Evolutionary conservation across 37 sponge, comb jelly and placozoan genomes (phyloP), one percentile per base, ranked within the genome.

Genomic region (Axinella damicornis): DNA sequence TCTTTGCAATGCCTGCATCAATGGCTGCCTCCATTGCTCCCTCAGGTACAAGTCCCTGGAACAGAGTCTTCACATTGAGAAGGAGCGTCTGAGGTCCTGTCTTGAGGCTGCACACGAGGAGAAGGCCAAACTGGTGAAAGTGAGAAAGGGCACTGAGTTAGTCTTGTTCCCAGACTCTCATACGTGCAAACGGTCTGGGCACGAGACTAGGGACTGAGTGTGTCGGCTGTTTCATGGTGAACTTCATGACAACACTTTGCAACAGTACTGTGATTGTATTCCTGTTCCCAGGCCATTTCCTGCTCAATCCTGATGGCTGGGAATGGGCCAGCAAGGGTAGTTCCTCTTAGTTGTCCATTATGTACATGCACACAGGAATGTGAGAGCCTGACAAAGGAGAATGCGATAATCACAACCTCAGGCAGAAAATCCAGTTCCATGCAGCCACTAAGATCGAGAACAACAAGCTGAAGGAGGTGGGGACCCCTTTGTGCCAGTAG

Each of bases 361-460:
- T 9, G 9, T 46, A 46, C 9, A 9, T 46, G 9, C 9, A 46
- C 34, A 2, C 59, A 92, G 93, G 89, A 91, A 69, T 88, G 78
- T 64, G 76, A 77, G 20, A 85, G 71, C 5, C 58, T 95, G 66
- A 65, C 78, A n/a, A 81, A 84, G 19, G 93, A 95, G 70, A 89
- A 93, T 90, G 87, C 83, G 5, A n/a, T 46, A 19, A 73, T 93
- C 31, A 68, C 82, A 95, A 95, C 37, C 60, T 85, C 9, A 66
- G 94, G 24, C 96, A 95, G 60, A 85, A 81, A 27, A 95, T 95
- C 35, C 94, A 93, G 53, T 93, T 90, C 28, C 96, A 95, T 79
- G 85, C 85, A 16, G 25, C 83, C 6, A 40, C 83, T 56, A 95
- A 95, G 52, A 77, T 73, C 38, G 95, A 95, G 78, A 89, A 95